Conservation (phyloP, 2,888 invertebrate genomes). For the Mythimna pallens region DNA sequence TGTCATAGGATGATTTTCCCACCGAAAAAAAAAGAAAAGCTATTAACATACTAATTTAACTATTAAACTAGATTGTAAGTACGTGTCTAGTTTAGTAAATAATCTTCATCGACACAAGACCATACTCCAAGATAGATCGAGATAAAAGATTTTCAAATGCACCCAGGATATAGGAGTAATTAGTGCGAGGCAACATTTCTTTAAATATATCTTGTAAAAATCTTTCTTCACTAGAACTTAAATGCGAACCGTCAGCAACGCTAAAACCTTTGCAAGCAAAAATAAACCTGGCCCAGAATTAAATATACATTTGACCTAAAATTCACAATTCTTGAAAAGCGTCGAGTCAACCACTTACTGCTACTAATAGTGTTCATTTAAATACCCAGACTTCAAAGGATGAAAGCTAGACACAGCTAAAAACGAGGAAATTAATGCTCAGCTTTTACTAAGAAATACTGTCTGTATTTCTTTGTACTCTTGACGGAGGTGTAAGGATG, state of each 20-base stretch:
- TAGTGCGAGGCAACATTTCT: too few relatives aligned
- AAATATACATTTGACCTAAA: conserved; percentile 50
- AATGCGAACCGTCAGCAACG: conserved; percentile 24
- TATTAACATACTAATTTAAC: too few relatives aligned
- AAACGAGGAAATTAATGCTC: conserved; percentile 33
- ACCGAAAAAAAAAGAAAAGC: too few relatives aligned
- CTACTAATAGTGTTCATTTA: conserved; percentile 52
- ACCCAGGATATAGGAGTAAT: too few relatives aligned
- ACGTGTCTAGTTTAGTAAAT: too few relatives aligned
- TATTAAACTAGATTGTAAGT: too few relatives aligned
- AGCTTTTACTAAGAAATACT: conserved; percentile 7
- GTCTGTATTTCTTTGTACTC: neutral
- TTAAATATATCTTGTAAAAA: conserved; percentile 5
- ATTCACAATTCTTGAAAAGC: conserved; percentile 44
- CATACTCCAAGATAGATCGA: too few relatives aligned
- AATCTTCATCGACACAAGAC: too few relatives aligned
- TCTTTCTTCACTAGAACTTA: neutral
- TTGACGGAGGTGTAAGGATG: neutral
- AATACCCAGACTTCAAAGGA: conserved; percentile 49
- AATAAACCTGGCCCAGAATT: conserved; percentile 27
- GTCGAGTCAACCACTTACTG: conserved; percentile 49
- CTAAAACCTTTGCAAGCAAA: conserved; percentile 7
- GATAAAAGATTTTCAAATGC: too few relatives aligned
- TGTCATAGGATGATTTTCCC: too few relatives aligned
- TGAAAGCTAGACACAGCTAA: conserved; percentile 30